A percentile compares a stretch with the other conserved stretches of the same genome.
Conservation (phyloP, 2,113 vertebrate genomes). For the Hydrolagus affinis region DNA sequence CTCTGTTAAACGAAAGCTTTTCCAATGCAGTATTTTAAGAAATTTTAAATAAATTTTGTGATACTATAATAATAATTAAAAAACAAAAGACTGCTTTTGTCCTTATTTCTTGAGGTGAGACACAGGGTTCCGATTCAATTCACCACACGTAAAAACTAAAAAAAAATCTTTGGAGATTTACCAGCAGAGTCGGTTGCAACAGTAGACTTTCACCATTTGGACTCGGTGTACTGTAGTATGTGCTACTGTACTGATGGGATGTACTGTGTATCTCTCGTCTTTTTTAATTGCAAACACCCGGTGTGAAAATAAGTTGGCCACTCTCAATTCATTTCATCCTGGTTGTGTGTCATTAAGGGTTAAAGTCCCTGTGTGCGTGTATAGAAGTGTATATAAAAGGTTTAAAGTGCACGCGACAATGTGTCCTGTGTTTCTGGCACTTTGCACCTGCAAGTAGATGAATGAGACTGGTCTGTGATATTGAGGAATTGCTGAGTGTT, state of each 20-base stretch:
- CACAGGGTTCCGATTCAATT: not conserved
- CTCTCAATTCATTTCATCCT: not conserved
- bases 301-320: not conserved
- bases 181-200: not conserved
- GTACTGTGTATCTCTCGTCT: not conserved
- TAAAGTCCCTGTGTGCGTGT: too few relatives aligned
- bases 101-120: conserved; percentile 37
- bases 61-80: conserved; percentile 33
- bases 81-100: conserved; percentile 39
- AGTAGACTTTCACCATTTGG: too few relatives aligned
- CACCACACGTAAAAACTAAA: not conserved
- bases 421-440: not conserved
- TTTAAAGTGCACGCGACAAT: not conserved
- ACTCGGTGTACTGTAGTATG: not conserved
- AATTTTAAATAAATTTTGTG: conserved; percentile 35
- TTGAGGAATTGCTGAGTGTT: not conserved
- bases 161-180: not conserved
- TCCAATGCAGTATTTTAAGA: conserved; percentile 46
- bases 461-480: not conserved
- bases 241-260: not conserved
- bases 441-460: not conserved
- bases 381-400: not conserved
- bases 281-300: not conserved
- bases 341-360: not conserved
- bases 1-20: conserved; percentile 36